phyloP scores from a whole-genome alignment of 1,140 invertebrate species.

The Dufourea novaeangliae region DNA sequence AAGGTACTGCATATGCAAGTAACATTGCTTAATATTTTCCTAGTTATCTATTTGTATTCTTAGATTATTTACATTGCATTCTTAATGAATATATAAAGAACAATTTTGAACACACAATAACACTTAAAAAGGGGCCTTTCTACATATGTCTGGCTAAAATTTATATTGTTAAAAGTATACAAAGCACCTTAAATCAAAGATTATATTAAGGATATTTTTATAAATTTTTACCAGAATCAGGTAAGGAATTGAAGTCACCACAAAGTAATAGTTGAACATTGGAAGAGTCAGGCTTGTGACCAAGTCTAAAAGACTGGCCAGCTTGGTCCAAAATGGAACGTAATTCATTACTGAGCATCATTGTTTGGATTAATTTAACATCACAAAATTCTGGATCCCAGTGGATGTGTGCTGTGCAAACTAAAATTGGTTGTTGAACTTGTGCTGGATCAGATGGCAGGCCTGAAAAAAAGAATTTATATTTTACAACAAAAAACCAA shows the following conservation, averaged over 20 bases:
- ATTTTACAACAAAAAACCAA: not conserved
- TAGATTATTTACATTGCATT: not conserved
- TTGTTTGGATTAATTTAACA: conserved; percentile 99
- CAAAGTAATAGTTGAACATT: conserved; percentile 97
- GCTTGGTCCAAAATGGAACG: conserved; percentile 92
- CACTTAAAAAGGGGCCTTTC: not conserved
- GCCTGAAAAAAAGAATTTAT: conserved; percentile 79
- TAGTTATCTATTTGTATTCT: not conserved
- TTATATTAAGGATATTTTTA: not conserved
- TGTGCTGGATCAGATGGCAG: conserved; percentile 88
- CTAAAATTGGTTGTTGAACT: conserved; percentile 92
- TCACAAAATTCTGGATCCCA: conserved; percentile 99
- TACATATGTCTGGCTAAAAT: not conserved
- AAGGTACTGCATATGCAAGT: not conserved
- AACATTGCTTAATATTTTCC: not conserved
- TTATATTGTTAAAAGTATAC: not conserved
- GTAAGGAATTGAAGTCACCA: conserved; percentile 99
- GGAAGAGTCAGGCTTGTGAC: conserved; percentile 87
- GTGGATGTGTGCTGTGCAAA: conserved; percentile 99
- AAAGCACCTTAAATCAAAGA: not conserved
- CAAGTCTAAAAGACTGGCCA: conserved; percentile 84
- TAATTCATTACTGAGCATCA: conserved; percentile 98
- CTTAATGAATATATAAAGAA: not conserved
- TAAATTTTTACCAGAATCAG: conserved; percentile 92
- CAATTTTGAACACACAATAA: not conserved